These are phyloP conservation scores for Aptenodytes forsteri DNA, from an alignment of 2,113 vertebrate genomes.

Conservation along the genomic window DNA sequence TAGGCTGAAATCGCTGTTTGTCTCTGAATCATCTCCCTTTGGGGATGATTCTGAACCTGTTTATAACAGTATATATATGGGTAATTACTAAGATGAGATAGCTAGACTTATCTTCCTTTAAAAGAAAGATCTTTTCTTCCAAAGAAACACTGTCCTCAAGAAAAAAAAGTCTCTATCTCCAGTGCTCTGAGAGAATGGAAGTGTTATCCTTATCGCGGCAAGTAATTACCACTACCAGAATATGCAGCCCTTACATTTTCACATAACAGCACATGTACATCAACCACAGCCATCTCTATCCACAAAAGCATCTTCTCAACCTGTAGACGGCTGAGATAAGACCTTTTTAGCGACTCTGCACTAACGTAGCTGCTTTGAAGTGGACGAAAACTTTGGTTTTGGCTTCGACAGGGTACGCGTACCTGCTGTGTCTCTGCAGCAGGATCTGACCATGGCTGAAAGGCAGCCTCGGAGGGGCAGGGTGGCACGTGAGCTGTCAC, in stretches of 20 bases:
- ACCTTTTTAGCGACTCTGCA: background rate
- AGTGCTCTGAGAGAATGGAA: no score
- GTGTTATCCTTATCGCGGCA: background rate
- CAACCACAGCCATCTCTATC: background rate
- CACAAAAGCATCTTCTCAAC: background rate
- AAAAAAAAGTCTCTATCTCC: background rate
- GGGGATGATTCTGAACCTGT: background rate
- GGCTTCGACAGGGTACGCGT: background rate
- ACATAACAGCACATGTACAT: background rate
- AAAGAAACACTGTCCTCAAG: background rate
- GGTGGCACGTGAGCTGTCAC: background rate
- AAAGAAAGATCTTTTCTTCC: background rate
- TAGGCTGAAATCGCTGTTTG: background rate
- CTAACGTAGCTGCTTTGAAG: background rate
- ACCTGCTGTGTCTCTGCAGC: background rate
- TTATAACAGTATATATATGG: no score
- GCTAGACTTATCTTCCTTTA: background rate
- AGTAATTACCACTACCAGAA: background rate
- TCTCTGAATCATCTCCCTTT: background rate
- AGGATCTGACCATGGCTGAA: background rate
- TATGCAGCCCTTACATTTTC: no score
- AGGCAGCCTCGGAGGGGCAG: background rate
- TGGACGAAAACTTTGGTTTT: background rate
- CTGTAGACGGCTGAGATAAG: background rate
- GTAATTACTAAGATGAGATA: background rate